phyloP scores from a whole-genome alignment of 2,113 vertebrate genomes.

The Pteruthius melanotis region DNA sequence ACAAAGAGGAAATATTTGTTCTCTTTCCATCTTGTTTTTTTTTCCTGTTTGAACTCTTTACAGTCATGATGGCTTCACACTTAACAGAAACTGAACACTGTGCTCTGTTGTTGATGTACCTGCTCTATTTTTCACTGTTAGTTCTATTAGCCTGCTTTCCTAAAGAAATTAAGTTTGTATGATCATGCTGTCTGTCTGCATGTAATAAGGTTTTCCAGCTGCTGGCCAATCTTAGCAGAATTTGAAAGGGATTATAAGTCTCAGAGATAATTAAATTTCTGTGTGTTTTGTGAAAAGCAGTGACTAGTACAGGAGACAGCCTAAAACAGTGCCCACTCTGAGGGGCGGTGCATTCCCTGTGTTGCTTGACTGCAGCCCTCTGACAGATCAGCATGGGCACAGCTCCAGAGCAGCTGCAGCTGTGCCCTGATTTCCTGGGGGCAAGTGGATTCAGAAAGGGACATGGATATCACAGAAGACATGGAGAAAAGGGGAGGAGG shows the following conservation, averaged over 20 bases:
- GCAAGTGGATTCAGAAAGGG: not conserved
- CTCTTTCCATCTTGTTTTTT: not conserved
- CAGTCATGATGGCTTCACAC: not conserved
- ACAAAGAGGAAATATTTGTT: not conserved
- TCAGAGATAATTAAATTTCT: not conserved
- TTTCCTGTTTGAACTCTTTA: not conserved
- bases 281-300: not conserved
- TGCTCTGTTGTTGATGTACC: not conserved
- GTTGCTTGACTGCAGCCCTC: not conserved
- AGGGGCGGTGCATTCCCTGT: not conserved
- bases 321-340: not conserved
- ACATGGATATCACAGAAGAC: not conserved
- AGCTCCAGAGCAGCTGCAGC: not conserved
- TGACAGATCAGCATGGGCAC: not conserved
- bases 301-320: not conserved
- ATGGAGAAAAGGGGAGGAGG: not conserved
- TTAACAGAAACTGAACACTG: not conserved
- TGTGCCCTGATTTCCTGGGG: not conserved
- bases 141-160: not conserved
- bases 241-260: not conserved
- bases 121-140: not conserved
- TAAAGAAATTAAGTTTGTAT: not conserved
- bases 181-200: accelerated
- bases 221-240: not conserved
- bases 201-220: not conserved